These are phyloP conservation scores for Prunella strophiata DNA, from an alignment of 2,797 vertebrate species.

Conservation along the genomic window DNA sequence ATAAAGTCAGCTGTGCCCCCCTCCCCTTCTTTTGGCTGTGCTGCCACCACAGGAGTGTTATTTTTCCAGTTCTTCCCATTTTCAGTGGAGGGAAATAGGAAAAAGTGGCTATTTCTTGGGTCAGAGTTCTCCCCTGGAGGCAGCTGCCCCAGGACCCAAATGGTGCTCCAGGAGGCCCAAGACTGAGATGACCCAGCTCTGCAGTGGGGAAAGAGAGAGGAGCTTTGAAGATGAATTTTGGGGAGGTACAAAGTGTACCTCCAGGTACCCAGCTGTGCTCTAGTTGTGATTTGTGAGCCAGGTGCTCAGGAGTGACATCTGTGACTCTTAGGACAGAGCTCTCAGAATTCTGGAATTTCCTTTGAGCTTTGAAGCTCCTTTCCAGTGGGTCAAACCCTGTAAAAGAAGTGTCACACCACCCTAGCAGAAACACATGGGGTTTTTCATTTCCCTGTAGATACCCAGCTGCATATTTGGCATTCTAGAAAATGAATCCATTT, in stretches of 20 bases:
- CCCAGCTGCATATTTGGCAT: not conserved
- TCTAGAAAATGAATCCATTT: not conserved
- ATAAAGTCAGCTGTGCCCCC: fast-evolving
- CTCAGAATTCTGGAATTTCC: not conserved
- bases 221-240: not conserved
- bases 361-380: not conserved
- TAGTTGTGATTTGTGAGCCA: not conserved
- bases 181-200: not conserved
- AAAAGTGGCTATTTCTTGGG: not conserved
- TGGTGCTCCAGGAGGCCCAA: not conserved
- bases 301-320: not conserved
- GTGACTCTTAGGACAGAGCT: not conserved
- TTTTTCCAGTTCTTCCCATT: not conserved
- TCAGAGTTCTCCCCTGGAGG: not conserved
- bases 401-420: not conserved
- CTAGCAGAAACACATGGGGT: fast-evolving
- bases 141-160: not conserved
- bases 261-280: not conserved
- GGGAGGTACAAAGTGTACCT: fast-evolving
- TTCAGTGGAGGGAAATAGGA: not conserved
- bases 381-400: not conserved
- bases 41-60: not conserved
- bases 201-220: not conserved
- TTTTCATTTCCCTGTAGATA: not conserved
- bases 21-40: not conserved